A percentile compares a stretch with the other conserved stretches of the same genome.
Evolutionary conservation across 2,113 vertebrate genomes (phyloP).

Genomic region (Oryzias javanicus): DNA sequence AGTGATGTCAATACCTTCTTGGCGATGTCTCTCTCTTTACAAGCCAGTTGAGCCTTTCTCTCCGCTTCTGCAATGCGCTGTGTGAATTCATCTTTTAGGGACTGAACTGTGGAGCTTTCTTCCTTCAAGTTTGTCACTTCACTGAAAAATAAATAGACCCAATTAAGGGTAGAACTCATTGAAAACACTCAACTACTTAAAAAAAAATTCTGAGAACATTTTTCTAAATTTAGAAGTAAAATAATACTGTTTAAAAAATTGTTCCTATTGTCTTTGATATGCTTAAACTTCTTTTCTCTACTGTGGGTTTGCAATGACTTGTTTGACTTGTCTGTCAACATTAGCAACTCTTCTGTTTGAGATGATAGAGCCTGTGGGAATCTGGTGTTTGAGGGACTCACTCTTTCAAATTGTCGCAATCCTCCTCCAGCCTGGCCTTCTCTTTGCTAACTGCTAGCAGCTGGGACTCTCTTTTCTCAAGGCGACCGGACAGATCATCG

Average conservation of each 20-base stretch:
- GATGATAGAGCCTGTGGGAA: not conserved
- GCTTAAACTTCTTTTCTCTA: slow-evolving; percentile 1
- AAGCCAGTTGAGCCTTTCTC: slow-evolving; percentile 92
- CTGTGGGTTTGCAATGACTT: not conserved
- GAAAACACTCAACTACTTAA: not conserved
- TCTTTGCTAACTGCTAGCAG: slow-evolving; percentile 93
- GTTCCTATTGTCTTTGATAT: not conserved
- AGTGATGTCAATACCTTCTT: slow-evolving; percentile 83
- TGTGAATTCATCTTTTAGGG: slow-evolving; percentile 94
- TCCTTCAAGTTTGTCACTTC: slow-evolving; percentile 91
- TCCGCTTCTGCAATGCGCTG: slow-evolving; percentile 95
- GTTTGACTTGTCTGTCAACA: not conserved
- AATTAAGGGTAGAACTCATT: not conserved
- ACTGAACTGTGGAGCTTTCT: slow-evolving; percentile 89
- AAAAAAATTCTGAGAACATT: too few species aligned
- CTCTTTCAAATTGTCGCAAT: slow-evolving; percentile 97
- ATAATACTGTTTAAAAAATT: not conserved
- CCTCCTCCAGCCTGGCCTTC: slow-evolving; percentile 91
- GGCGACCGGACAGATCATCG: slow-evolving; percentile 86
- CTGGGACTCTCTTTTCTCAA: slow-evolving; percentile 94
- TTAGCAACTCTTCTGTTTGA: slow-evolving; percentile 1
- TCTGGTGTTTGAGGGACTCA: slow-evolving; percentile 74
- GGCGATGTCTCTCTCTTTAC: slow-evolving; percentile 94
- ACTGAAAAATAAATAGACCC: slow-evolving; percentile 71
- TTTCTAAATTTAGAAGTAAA: too few species aligned